A percentile compares a stretch with the other conserved stretches of the same genome.
Conservation (phyloP, 2,888 invertebrate species). For the Lasiommata megera region DNA sequence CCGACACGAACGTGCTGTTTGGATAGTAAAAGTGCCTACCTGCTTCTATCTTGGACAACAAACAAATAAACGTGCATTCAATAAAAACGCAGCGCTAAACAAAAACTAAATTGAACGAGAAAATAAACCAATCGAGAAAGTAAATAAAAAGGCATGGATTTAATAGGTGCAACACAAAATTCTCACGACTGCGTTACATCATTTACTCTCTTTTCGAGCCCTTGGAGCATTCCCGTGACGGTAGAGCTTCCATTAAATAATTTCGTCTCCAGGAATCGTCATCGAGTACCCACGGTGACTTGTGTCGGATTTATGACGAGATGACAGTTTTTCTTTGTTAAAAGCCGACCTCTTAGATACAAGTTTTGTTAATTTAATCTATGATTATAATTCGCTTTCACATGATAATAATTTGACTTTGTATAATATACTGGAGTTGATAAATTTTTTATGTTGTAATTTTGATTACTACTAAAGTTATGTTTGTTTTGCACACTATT, state of each 20-base stretch:
- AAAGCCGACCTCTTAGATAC: slow-evolving; percentile 33
- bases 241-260: slow-evolving; percentile 31
- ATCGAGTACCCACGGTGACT: slow-evolving; percentile 25
- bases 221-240: slow-evolving; percentile 36
- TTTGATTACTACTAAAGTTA: too few relatives aligned
- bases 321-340: slow-evolving; percentile 43
- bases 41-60: too few relatives aligned
- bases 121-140: neutral
- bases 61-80: too few relatives aligned
- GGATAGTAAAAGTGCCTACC: too few relatives aligned
- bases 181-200: slow-evolving; percentile 10
- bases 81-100: too few relatives aligned
- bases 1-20: too few relatives aligned
- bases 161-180: neutral
- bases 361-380: too few relatives aligned
- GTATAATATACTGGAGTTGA: too few relatives aligned
- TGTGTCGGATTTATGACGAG: slow-evolving; percentile 49
- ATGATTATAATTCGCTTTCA: too few relatives aligned
- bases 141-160: neutral
- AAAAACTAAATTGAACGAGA: neutral
- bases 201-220: slow-evolving; percentile 8
- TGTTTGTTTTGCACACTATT: too few relatives aligned
- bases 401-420: too few relatives aligned
- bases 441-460: too few relatives aligned
- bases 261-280: slow-evolving; percentile 31